Conservation (phyloP, 2,888 invertebrate genomes). For the Conops quadrifasciatus region DNA sequence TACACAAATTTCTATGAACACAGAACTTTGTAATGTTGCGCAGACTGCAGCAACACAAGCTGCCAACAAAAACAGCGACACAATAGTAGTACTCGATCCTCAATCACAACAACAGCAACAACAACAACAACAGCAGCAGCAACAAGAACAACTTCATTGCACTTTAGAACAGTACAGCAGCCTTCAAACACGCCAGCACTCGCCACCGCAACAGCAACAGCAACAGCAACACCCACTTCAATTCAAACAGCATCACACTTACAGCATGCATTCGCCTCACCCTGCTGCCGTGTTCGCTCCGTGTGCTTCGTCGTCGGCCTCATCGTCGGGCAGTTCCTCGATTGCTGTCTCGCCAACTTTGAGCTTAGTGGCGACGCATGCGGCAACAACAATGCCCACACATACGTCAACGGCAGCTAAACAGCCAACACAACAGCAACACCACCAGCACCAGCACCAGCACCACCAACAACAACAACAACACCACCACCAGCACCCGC, state of each 20-base stretch:
- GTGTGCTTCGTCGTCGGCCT: conserved; percentile 58
- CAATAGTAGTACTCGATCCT: conserved; percentile 59
- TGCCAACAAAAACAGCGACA: conserved; percentile 38
- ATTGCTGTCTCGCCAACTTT: conserved; percentile 58
- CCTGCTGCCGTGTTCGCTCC: conserved; percentile 49
- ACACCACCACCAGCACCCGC: conserved; percentile 52
- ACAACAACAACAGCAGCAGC: conserved; percentile 44
- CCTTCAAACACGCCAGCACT: conserved; percentile 34
- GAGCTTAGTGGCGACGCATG: conserved; percentile 53
- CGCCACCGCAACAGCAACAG: conserved; percentile 43
- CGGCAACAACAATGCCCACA: conserved; percentile 60
- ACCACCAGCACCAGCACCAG: conserved; percentile 37
- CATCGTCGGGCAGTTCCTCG: conserved; percentile 50
- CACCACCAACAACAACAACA: conserved; percentile 37
- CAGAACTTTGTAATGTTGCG: neutral
- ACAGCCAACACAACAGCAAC: conserved; percentile 41
- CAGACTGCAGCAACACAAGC: conserved; percentile 37
- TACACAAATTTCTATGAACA: conserved; percentile 23
- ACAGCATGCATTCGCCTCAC: conserved; percentile 56
- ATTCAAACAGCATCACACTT: conserved; percentile 40
- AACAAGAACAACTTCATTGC: conserved; percentile 43
- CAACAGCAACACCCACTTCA: conserved; percentile 40
- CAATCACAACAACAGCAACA: conserved; percentile 52
- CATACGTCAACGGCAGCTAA: conserved; percentile 53
- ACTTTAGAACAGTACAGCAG: conserved; percentile 38